Percentiles rank a stretch among this genome's conserved stretches.
Conservation (phyloP, 2,888 invertebrate genomes). For the Drosophila peninsularis region DNA sequence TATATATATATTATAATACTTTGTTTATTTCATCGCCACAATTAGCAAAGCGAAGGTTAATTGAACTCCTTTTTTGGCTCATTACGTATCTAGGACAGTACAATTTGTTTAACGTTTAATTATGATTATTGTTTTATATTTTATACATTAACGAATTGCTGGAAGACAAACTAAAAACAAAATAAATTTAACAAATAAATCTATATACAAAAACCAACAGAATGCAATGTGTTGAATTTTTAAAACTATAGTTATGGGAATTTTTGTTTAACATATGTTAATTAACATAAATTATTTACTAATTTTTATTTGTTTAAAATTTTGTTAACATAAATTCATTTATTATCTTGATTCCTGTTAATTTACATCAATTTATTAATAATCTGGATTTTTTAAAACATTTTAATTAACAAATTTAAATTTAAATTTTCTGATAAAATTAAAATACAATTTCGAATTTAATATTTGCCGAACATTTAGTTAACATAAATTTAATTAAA, state of each 20-base stretch:
- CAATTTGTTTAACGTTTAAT: slow-evolving; percentile 68
- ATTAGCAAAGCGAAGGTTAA: slow-evolving; percentile 23
- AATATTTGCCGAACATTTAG: no score
- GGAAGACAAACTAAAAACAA: slow-evolving; percentile 61
- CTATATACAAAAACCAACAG: slow-evolving; percentile 50
- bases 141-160: slow-evolving; percentile 55
- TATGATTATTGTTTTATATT: slow-evolving; percentile 68
- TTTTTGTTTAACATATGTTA: no score
- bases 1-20: slow-evolving; percentile 13
- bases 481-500: no score
- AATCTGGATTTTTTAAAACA: no score
- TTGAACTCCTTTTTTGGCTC: slow-evolving; percentile 45
- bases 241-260: no score
- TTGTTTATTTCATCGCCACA: slow-evolving; percentile 15
- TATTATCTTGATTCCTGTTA: no score
- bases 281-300: no score
- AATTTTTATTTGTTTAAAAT: no score
- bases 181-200: slow-evolving; percentile 67
- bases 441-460: background rate
- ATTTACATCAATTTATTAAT: no score
- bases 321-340: no score
- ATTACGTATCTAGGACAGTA: slow-evolving; percentile 63
- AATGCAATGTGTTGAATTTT: background rate
- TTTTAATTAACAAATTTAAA: no score
- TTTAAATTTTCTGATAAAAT: background rate